These are phyloP conservation scores for Halcyon leucocephala DNA, from an alignment of 2,797 vertebrate genomes.

Conservation along the genomic window DNA sequence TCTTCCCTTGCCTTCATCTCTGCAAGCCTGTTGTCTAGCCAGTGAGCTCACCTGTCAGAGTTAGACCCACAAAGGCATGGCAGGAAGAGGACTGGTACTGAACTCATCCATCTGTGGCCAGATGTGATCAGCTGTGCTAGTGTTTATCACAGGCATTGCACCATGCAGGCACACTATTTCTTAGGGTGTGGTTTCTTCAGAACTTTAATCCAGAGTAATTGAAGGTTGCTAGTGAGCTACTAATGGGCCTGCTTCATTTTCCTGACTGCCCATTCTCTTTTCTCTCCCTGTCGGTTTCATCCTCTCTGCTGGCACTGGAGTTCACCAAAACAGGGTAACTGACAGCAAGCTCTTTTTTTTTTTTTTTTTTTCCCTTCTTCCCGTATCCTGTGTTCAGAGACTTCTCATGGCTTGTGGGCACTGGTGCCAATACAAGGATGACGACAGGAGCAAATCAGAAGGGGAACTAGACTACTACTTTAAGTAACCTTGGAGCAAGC, in stretches of 20 bases:
- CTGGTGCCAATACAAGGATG: neutral
- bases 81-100: neutral
- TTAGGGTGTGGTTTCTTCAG: conserved; percentile 37
- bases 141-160: neutral
- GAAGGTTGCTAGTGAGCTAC: neutral
- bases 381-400: neutral
- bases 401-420: neutral
- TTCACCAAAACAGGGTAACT: neutral
- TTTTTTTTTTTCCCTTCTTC: neutral
- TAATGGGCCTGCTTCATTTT: neutral
- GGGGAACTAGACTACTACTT: neutral
- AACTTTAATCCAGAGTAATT: conserved; percentile 29
- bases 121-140: neutral
- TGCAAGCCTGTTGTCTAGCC: neutral
- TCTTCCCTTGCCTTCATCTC: neutral
- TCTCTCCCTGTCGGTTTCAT: neutral
- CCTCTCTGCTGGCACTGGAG: neutral
- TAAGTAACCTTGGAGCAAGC: conserved; percentile 3
- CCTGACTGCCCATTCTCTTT: neutral
- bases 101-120: neutral
- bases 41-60: neutral
- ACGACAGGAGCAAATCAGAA: neutral
- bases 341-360: neutral
- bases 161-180: neutral
- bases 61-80: neutral